These are phyloP conservation scores for Arrhopalites spinosus DNA, from an alignment of 2,888 invertebrate genomes.

Conservation along the genomic window DNA sequence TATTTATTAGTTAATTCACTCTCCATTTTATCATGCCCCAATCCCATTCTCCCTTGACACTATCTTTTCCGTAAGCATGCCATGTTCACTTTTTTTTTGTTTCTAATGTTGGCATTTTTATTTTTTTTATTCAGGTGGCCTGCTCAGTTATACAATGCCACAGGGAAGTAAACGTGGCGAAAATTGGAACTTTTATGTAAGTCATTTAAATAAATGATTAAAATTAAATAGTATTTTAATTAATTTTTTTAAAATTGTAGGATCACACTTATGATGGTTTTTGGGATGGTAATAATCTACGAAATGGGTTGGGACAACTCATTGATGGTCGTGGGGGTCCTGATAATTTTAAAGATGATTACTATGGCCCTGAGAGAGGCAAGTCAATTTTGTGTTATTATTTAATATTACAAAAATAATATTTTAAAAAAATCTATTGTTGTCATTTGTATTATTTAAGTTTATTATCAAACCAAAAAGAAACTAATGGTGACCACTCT, in stretches of 20 bases:
- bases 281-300: slow-evolving; percentile 75
- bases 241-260: not conserved
- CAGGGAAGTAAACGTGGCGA: slow-evolving; percentile 82
- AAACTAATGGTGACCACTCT: too few species aligned
- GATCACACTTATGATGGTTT: slow-evolving; percentile 86
- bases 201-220: not conserved
- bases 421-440: too few species aligned
- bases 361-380: slow-evolving; percentile 66
- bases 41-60: not conserved
- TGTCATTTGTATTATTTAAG: too few species aligned
- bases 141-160: slow-evolving; percentile 84
- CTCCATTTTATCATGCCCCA: too few species aligned
- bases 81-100: not conserved
- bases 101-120: not conserved
- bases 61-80: not conserved
- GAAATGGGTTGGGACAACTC: slow-evolving; percentile 81
- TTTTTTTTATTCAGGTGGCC: slow-evolving; percentile 68
- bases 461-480: too few species aligned
- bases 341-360: slow-evolving; percentile 71
- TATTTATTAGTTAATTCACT: slow-evolving; percentile 35
- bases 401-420: not conserved
- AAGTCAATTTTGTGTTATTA: slow-evolving; percentile 24
- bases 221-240: not conserved
- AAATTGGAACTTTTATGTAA: slow-evolving; percentile 73
- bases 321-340: slow-evolving; percentile 80